These are phyloP conservation scores for Pardalotus punctatus DNA, from an alignment of 2,113 vertebrate species.

Conservation along the genomic window DNA sequence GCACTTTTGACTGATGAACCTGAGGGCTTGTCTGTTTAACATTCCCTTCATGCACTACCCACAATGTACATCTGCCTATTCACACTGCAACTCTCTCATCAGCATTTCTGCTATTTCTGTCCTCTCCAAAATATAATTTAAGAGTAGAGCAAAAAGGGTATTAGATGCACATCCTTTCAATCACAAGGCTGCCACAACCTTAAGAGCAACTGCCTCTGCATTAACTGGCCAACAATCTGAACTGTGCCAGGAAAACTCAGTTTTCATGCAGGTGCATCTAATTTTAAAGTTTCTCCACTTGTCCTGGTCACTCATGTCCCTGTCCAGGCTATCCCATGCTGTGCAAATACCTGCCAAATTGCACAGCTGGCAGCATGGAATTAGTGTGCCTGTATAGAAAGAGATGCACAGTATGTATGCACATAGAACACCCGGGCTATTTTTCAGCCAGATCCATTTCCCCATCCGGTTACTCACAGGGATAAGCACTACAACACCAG, in stretches of 20 bases:
- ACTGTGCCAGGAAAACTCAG: not conserved
- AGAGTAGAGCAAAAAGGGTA: not conserved
- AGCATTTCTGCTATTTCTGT: not conserved
- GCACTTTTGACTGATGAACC: not conserved
- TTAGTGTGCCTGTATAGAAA: not conserved
- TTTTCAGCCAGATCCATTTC: not conserved
- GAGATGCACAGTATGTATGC: accelerated
- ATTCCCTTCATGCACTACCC: not conserved
- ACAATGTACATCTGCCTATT: not conserved
- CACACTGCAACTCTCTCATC: not conserved
- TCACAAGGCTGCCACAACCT: not conserved
- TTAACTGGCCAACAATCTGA: not conserved
- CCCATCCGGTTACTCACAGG: not conserved
- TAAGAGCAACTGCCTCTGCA: not conserved
- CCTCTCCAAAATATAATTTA: not conserved
- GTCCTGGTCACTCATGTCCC: not conserved
- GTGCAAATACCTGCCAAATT: not conserved
- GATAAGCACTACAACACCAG: not conserved
- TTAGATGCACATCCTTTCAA: not conserved
- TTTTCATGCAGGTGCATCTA: not conserved
- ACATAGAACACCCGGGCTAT: accelerated
- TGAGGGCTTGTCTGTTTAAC: not conserved
- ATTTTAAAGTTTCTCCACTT: not conserved
- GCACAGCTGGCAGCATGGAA: not conserved
- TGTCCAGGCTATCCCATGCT: not conserved